These are phyloP conservation scores for Pseudococcus longispinus DNA, from an alignment of 2,888 invertebrate genomes.

Conservation along the genomic window DNA sequence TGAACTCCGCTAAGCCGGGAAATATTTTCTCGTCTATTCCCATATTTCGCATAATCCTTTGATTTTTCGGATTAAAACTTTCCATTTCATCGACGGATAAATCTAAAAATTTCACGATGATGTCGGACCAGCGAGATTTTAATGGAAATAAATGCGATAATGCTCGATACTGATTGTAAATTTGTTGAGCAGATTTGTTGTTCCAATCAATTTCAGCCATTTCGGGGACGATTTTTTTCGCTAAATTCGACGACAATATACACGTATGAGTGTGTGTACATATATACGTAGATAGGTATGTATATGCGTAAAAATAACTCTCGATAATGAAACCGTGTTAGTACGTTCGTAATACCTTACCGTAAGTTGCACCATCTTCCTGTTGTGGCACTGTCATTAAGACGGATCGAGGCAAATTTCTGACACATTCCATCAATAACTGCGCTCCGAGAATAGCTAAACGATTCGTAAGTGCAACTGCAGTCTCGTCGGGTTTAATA, in stretches of 20 bases:
- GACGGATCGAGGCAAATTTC: constrained; percentile 69
- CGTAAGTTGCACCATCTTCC: constrained; percentile 71
- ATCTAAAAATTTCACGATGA: constrained; percentile 71
- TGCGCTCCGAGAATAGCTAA: constrained; percentile 75
- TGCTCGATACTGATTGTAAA: constrained; percentile 77
- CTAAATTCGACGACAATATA: constrained; percentile 63
- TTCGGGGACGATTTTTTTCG: constrained; percentile 74
- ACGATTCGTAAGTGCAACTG: constrained; percentile 71
- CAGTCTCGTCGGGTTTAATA: constrained; percentile 65
- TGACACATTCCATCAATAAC: constrained; percentile 71
- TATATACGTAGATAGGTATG: neutral
- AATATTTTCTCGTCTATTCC: constrained; percentile 57
- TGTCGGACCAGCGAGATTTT: constrained; percentile 69
- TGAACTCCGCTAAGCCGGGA: constrained; percentile 69
- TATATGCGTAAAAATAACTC: too few species aligned
- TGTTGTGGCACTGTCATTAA: constrained; percentile 70
- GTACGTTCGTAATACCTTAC: constrained; percentile 64
- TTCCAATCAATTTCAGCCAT: constrained; percentile 74
- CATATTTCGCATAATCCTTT: constrained; percentile 44
- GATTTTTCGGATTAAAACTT: neutral
- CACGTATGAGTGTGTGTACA: neutral
- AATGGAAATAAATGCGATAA: constrained; percentile 71
- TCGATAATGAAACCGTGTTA: too few species aligned
- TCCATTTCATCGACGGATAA: constrained; percentile 63
- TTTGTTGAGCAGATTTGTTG: constrained; percentile 69